phyloP scores from a whole-genome alignment of 2,888 invertebrate species.

The Sericinus montela region DNA sequence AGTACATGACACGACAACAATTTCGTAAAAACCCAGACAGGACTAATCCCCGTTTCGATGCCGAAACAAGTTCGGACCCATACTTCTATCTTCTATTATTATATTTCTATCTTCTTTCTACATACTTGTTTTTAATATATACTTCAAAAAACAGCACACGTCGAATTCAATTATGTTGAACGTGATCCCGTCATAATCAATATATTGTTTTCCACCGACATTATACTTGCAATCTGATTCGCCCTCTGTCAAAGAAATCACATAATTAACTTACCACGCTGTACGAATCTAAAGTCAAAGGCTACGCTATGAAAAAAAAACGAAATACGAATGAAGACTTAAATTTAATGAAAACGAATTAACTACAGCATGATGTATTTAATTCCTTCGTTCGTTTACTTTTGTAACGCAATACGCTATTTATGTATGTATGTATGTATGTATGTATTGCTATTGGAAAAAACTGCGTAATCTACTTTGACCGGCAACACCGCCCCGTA shows the following conservation, averaged over 20 bases:
- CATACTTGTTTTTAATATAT: neutral
- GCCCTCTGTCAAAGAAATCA: conserved; percentile 10
- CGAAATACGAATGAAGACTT: conserved; percentile 1
- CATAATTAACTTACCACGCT: conserved; percentile 6
- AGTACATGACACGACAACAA: too few relatives aligned
- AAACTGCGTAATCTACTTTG: neutral
- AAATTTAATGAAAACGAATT: conserved; percentile 9
- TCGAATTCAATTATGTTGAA: neutral
- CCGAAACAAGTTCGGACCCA: too few relatives aligned
- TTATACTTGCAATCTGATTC: neutral
- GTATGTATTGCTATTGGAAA: neutral
- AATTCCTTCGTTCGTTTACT: neutral
- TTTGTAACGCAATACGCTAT: conserved; percentile 2
- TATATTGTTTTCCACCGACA: conserved; percentile 1
- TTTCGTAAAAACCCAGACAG: too few relatives aligned
- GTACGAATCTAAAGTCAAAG: conserved; percentile 1
- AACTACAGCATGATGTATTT: conserved; percentile 1
- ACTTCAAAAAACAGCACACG: neutral
- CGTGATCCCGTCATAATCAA: neutral
- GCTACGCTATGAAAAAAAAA: neutral
- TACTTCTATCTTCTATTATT: too few relatives aligned
- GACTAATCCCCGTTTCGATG: too few relatives aligned
- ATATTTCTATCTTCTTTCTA: too few relatives aligned
- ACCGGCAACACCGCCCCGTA: conserved; percentile 4
- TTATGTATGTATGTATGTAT: neutral